These are phyloP conservation scores for Ichneumoninae sp. DNA, from an alignment of 2,888 invertebrate species.

Conservation along the genomic window DNA sequence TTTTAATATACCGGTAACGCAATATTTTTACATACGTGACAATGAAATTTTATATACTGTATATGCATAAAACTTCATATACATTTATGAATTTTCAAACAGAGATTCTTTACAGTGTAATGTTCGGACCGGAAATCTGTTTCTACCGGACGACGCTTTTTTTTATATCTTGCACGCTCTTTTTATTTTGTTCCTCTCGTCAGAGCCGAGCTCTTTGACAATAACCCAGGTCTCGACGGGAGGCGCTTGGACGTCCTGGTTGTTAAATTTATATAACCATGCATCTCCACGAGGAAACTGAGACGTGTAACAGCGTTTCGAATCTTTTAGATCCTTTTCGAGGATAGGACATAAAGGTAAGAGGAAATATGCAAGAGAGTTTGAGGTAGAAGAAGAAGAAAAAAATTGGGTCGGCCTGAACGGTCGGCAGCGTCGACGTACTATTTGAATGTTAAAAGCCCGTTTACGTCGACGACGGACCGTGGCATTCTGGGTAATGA, in stretches of 20 bases:
- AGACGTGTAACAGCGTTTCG: slow-evolving; percentile 38
- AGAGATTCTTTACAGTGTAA: neutral
- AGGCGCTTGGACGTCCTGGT: slow-evolving; percentile 17
- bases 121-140: neutral
- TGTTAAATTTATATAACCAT: slow-evolving; percentile 45
- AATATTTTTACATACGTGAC: too few species aligned
- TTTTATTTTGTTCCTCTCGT: slow-evolving; percentile 30
- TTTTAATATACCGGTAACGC: too few species aligned
- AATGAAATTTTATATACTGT: too few species aligned
- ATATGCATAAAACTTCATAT: too few species aligned
- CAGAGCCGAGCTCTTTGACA: slow-evolving; percentile 35
- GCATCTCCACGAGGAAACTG: neutral
- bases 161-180: slow-evolving; percentile 1
- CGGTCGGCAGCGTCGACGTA: slow-evolving; percentile 59
- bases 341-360: slow-evolving; percentile 6
- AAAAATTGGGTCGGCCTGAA: slow-evolving; percentile 67
- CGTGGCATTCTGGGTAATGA: slow-evolving; percentile 73
- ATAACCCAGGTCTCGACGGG: slow-evolving; percentile 33
- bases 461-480: slow-evolving; percentile 61
- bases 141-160: slow-evolving; percentile 33
- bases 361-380: slow-evolving; percentile 35
- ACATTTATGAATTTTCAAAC: too few species aligned
- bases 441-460: slow-evolving; percentile 69
- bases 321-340: slow-evolving; percentile 37
- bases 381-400: slow-evolving; percentile 24